These are phyloP conservation scores for Auanema freiburgensis DNA, from an alignment of 2,888 invertebrate species.

Conservation along the genomic window DNA sequence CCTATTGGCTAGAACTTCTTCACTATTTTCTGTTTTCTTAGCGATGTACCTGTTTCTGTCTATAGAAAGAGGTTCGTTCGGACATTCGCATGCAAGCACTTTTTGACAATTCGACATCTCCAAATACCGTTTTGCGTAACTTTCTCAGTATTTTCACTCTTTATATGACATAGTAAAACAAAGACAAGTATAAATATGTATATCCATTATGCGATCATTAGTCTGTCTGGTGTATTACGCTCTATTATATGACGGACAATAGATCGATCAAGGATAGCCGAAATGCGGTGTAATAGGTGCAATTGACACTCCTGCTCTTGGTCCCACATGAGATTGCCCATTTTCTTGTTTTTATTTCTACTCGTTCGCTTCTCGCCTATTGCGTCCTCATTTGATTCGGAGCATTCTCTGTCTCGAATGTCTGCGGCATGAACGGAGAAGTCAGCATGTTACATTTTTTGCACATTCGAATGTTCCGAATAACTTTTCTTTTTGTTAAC, in stretches of 20 bases:
- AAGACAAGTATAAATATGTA: neutral
- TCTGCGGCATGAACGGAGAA: no score
- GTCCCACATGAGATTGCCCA: neutral
- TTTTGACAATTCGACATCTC: no score
- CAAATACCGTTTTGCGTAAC: no score
- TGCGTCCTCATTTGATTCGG: neutral
- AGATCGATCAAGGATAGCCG: constrained; percentile 24
- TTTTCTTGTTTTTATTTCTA: constrained; percentile 5
- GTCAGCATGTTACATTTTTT: no score
- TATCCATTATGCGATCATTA: constrained; percentile 4
- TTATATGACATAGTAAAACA: neutral
- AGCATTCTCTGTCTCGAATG: no score
- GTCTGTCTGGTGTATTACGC: neutral
- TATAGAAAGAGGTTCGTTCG: no score
- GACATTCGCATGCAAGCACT: no score
- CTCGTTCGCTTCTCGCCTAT: constrained; percentile 1
- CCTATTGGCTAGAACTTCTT: no score
- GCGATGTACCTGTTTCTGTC: no score
- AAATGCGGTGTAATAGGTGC: constrained; percentile 25
- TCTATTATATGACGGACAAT: constrained; percentile 17
- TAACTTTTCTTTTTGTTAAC: no score
- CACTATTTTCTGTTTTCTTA: no score
- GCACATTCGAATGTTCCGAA: no score
- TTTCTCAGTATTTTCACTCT: neutral
- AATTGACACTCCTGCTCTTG: constrained; percentile 19